A percentile compares a stretch with the other conserved stretches of the same genome.
Evolutionary conservation across 2,797 vertebrate genomes (phyloP).

Genomic region (Uromys caudimaculatus): DNA sequence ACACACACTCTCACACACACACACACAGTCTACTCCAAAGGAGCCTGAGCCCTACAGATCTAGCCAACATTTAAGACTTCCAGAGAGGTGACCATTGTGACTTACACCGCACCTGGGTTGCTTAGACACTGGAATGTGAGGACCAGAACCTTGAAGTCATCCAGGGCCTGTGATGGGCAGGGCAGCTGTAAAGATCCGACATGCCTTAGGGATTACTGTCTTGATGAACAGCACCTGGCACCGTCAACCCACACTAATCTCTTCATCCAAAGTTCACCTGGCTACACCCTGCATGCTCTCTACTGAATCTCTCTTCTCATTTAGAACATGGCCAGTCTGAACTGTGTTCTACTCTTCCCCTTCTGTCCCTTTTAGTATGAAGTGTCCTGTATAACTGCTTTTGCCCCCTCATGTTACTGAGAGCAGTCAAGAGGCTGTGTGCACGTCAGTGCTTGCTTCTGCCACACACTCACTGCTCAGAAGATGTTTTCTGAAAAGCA

Average conservation of each 20-base stretch:
- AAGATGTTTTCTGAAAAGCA: background rate
- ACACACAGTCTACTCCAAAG: background rate
- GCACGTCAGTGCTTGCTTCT: background rate
- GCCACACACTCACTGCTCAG: background rate
- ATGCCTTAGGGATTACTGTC: background rate
- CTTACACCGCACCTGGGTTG: background rate
- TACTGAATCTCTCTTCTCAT: too few species aligned
- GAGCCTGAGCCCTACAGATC: background rate
- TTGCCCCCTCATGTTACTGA: background rate
- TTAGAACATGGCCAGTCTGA: background rate
- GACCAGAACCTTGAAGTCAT: background rate
- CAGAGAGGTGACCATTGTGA: background rate
- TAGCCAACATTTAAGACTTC: background rate
- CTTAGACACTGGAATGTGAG: background rate
- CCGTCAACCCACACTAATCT: background rate
- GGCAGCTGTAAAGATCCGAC: background rate
- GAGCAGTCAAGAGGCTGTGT: background rate
- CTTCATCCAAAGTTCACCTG: constrained; percentile 1
- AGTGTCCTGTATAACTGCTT: background rate
- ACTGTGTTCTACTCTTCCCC: background rate
- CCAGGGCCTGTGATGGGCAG: background rate
- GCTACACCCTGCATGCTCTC: background rate
- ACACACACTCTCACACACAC: background rate
- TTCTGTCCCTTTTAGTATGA: background rate
- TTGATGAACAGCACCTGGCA: background rate